Evolutionary conservation across 2,888 invertebrate genomes (phyloP).

Genomic region (Hypsopygia costalis): DNA sequence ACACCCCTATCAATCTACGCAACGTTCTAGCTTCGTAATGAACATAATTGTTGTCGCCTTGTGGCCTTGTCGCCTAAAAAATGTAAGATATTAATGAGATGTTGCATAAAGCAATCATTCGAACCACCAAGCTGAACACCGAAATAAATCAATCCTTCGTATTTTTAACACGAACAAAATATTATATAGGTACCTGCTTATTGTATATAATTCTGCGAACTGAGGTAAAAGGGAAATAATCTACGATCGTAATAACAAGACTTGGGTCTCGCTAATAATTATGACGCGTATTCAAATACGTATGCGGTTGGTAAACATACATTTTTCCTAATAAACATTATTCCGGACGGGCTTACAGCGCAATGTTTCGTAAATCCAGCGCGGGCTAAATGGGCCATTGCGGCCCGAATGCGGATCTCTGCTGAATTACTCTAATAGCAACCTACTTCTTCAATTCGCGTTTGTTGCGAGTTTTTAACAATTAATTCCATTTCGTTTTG

Average conservation of each 20-base stretch:
- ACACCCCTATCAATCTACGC: no score
- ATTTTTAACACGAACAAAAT: no score
- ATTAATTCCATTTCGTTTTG: constrained; percentile 21
- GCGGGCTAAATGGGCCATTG: constrained; percentile 65
- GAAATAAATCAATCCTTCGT: no score
- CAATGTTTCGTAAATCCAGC: constrained; percentile 70
- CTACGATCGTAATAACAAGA: neutral
- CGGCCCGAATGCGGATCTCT: constrained; percentile 57
- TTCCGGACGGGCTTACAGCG: constrained; percentile 48
- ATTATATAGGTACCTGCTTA: no score
- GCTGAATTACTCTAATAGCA: constrained; percentile 65
- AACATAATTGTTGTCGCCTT: no score
- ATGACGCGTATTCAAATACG: constrained; percentile 30
- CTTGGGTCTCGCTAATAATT: constrained; percentile 7
- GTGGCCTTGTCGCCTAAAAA: no score
- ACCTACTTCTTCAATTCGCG: constrained; percentile 62
- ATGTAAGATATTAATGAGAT: no score
- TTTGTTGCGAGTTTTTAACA: constrained; percentile 44
- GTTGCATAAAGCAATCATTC: no score
- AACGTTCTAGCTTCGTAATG: no score
- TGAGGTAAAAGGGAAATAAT: no score
- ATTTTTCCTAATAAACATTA: constrained; percentile 73
- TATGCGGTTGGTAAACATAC: constrained; percentile 41
- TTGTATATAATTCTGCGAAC: no score
- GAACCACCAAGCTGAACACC: no score